Evolutionary conservation across 1,140 invertebrate genomes (phyloP), one percentile per base, ranked within the genome.

Genomic region (Drosophila pectinifera): DNA sequence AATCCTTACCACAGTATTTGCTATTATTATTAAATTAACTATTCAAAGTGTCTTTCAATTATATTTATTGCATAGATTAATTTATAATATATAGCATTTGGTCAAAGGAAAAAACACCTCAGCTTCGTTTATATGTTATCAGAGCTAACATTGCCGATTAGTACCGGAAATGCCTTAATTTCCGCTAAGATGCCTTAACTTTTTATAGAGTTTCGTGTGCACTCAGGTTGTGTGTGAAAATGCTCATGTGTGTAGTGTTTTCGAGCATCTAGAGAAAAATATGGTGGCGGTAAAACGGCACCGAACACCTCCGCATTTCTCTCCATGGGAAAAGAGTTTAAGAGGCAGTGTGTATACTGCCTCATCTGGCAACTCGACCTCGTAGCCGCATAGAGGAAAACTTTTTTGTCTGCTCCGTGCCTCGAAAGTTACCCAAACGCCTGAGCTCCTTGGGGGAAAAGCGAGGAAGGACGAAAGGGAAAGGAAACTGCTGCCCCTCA

Each of bases 331-430:
- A 62, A 59, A 31, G 49, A 41, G 54, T 57, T 51, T 64, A 3
- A 39, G 57, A 62, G 28, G n/a, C 26, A 49, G 28, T 34, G 39
- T 31, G n/a, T 22, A 38, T 43, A 26, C 42, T 65, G 82, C 78
- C 81, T 63, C 78, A 86, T 74, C 73, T 86, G 82, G 78, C 48
- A 45, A 18, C 42, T 51, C 73, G 59, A 65, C 72, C 73, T 75
- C 59, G 53, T 26, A 43, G 64, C 59, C 64, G 31, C 54, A 46
- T 38, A 64, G 53, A 57, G 53, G 43, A 63, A 74, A 73, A 73
- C 22, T 74, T 76, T 61, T 74, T 48, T 54, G 68, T 38, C 70
- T 73, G 56, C 55, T 63, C 26, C 41, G 34, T 53, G 49, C 53
- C 64, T 61, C 49, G 54, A 75, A 80, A 80, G 55, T 80, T 80